Conservation (phyloP, 2,113 vertebrate genomes). For the Peromyscus maniculatus region DNA sequence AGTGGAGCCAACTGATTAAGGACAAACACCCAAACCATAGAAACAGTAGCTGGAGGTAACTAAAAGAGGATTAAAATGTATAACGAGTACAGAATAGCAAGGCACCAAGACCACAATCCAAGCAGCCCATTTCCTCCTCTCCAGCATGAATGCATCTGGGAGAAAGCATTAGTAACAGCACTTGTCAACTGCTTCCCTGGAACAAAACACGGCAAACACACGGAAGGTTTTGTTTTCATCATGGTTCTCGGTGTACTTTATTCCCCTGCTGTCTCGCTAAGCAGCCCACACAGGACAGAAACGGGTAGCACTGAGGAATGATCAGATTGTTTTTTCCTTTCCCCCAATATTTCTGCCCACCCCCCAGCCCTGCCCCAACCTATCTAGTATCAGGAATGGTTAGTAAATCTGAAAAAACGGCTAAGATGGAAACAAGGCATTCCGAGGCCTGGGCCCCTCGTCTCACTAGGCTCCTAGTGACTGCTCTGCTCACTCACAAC, state of each 20-base stretch:
- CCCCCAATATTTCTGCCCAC: slow-evolving; percentile 79
- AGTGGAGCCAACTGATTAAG: slow-evolving; percentile 36
- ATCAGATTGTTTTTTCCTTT: slow-evolving; percentile 84
- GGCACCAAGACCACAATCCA: slow-evolving; percentile 78
- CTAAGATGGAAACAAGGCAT: slow-evolving; percentile 84
- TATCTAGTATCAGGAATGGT: slow-evolving; percentile 85
- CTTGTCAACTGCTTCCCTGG: slow-evolving; percentile 71
- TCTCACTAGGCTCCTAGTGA: slow-evolving; percentile 64
- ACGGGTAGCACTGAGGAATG: slow-evolving; percentile 91
- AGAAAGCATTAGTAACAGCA: slow-evolving; percentile 71
- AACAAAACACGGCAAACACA: slow-evolving; percentile 83
- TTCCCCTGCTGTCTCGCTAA: slow-evolving; percentile 90
- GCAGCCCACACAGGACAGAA: slow-evolving; percentile 91
- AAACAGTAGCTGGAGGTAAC: slow-evolving; percentile 64
- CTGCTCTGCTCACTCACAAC: slow-evolving; percentile 72
- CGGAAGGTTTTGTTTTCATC: slow-evolving; percentile 84
- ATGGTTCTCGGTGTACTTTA: slow-evolving; percentile 90
- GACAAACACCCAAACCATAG: slow-evolving; percentile 60
- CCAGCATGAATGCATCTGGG: slow-evolving; percentile 66
- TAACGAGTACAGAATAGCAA: slow-evolving; percentile 74
- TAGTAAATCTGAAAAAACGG: slow-evolving; percentile 73
- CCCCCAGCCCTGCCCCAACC: slow-evolving; percentile 77
- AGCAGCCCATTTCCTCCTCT: slow-evolving; percentile 61
- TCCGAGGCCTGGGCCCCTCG: slow-evolving; percentile 76
- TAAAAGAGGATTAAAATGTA: slow-evolving; percentile 62